Base-by-base conservation (phyloP, 2,797 vertebrate genomes). In the Propithecus perrieri region DNA sequence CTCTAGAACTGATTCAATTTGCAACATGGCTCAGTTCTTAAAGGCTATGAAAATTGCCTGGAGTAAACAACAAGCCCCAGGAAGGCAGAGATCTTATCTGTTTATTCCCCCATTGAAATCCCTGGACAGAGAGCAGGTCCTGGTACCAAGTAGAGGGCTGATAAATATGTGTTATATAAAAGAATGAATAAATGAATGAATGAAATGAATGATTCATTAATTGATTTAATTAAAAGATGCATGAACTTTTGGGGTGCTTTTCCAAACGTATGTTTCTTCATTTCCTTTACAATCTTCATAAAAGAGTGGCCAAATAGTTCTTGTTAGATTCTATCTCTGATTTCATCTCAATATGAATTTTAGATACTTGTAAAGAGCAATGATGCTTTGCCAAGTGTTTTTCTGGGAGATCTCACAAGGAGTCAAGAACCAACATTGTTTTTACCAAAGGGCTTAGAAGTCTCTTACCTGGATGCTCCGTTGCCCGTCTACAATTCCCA, bases 221-320 rank as follows among this genome's bases (percentile, higher is more conserved):
- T 72, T 46, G 17, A 89, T 48, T 74, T 76, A 35, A 85, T 57
- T 85, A 84, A 95, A 91, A 78, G 8, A 59, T 59, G 1, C 14
- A 43, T 87, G 41, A 35, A 89, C 35, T 69, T 81, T 38, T 50
- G 15, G 72, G 53, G 69, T 43, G 57, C 12, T 88, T 79, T 84
- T 88, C 78, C 57, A 94, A 94, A 91, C 30, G 46, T 69, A 17
- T 38, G 46, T 85, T 91, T 91, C 50, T 65, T n/a, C n/a, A 72
- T 85, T 71, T 48, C 57, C 61, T 88, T 72, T 85, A 78, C 17
- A 65, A 28, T 69, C 72, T 79, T 89, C 26, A 74, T 59, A 46
- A 90, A 75, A 93, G 69, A 61, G 61, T 72, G 9, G 22, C 59
- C 35, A 81, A 53, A 87, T 53, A 61, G 26, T 41, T 72, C 18